phyloP scores from a whole-genome alignment of 2,113 vertebrate species.

The Tetrao urogallus region DNA sequence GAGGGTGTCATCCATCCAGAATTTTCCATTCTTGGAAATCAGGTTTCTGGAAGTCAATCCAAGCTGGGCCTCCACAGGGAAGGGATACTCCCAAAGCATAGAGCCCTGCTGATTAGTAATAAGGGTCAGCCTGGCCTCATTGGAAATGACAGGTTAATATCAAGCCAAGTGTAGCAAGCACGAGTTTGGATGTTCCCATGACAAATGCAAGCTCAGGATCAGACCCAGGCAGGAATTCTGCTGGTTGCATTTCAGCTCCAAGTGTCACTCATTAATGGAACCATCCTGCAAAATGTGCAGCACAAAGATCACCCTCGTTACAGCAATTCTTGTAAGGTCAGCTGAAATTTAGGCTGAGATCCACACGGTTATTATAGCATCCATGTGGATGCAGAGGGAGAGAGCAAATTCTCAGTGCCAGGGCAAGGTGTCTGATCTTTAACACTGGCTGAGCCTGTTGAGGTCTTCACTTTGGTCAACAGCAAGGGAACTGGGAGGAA shows the following conservation, averaged over 20 bases:
- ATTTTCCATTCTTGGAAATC: not conserved
- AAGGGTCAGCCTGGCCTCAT: not conserved
- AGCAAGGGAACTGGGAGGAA: not conserved
- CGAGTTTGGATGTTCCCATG: not conserved
- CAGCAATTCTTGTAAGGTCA: not conserved
- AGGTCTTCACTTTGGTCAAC: not conserved
- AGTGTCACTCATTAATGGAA: not conserved
- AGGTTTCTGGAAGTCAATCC: not conserved
- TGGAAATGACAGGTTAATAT: not conserved
- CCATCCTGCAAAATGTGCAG: not conserved
- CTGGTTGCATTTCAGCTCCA: not conserved
- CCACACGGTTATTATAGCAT: not conserved
- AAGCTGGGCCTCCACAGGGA: not conserved
- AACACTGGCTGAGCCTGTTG: not conserved
- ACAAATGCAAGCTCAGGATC: not conserved
- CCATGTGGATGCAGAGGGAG: not conserved
- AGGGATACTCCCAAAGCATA: not conserved
- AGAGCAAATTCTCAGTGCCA: fast-evolving
- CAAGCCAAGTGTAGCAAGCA: not conserved
- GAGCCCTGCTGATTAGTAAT: not conserved
- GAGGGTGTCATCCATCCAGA: not conserved
- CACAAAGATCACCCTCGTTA: not conserved
- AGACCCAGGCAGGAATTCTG: not conserved
- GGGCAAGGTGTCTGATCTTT: not conserved
- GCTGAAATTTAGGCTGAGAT: not conserved